Conservation (phyloP, 92 coral and sea anemone species). For the Pocillopora grandis region DNA sequence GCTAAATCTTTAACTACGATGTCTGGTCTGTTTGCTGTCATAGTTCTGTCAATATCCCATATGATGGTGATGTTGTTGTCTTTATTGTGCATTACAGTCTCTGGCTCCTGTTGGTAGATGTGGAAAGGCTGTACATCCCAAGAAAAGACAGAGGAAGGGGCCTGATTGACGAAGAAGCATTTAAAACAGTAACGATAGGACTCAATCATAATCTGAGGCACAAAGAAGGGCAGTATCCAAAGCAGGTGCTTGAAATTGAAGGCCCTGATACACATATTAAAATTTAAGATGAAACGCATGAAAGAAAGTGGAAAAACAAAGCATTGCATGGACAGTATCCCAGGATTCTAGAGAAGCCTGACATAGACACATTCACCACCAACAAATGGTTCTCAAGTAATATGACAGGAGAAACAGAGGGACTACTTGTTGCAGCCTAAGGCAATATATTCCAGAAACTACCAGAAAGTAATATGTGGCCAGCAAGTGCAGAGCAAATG, state of each 20-base stretch:
- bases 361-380: constrained; percentile 25
- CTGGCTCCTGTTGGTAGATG: constrained; percentile 28
- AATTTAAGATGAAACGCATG: constrained; percentile 11
- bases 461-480: too few relatives aligned
- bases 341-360: neutral
- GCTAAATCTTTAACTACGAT: neutral
- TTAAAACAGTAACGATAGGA: constrained; percentile 22
- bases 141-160: constrained; percentile 14
- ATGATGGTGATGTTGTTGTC: constrained; percentile 25
- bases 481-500: too few relatives aligned
- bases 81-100: constrained; percentile 27
- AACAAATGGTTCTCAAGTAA: constrained; percentile 26
- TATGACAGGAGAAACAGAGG: constrained; percentile 8
- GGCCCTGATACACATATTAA: constrained; percentile 20
- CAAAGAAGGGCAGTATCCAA: constrained; percentile 6
- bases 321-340: too few relatives aligned
- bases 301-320: constrained; percentile 25
- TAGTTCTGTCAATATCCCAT: constrained; percentile 25
- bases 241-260: constrained; percentile 23
- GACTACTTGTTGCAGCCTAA: neutral
- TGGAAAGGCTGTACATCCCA: constrained; percentile 15
- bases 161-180: constrained; percentile 11
- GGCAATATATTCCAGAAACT: too few relatives aligned
- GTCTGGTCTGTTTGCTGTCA: constrained; percentile 22
- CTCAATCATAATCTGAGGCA: constrained; percentile 9